A percentile compares a stretch with the other conserved stretches of the same genome.
Conservation (phyloP, 1,140 invertebrate species). For the Pogonus chalceus region DNA sequence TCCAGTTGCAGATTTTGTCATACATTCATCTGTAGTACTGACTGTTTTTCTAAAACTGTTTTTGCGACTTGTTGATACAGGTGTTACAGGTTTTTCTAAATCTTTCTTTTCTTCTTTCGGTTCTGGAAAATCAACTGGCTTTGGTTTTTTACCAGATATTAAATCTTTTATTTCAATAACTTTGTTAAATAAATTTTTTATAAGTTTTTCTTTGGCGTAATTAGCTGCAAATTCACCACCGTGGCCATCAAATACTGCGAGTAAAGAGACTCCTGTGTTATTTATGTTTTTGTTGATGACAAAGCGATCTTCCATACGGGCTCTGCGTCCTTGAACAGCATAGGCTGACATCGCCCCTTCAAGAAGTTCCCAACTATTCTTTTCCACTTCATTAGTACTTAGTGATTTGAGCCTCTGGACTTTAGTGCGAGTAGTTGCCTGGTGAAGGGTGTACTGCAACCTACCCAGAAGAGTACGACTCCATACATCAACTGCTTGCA, state of each 20-base stretch:
- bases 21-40: conserved; percentile 46
- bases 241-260: conserved; percentile 91
- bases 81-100: conserved; percentile 26
- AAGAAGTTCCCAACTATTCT: conserved; percentile 67
- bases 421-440: conserved; percentile 42
- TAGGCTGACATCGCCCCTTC: conserved; percentile 68
- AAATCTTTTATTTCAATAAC: conserved; percentile 60
- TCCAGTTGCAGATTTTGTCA: conserved; percentile 40
- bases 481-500: conserved; percentile 70
- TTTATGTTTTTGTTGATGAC: conserved; percentile 68
- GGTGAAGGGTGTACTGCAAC: conserved; percentile 55
- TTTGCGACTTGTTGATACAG: conserved; percentile 39
- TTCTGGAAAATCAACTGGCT: conserved; percentile 30
- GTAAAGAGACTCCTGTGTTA: conserved; percentile 67
- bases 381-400: conserved; percentile 43
- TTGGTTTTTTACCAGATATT: conserved; percentile 45
- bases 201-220: conserved; percentile 73
- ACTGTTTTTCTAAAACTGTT: conserved; percentile 56
- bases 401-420: conserved; percentile 43
- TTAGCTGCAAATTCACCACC: conserved; percentile 90
- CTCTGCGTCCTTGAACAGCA: conserved; percentile 78
- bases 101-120: conserved; percentile 37
- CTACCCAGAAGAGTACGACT: conserved; percentile 61
- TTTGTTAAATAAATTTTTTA: conserved; percentile 65
- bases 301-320: conserved; percentile 89